Conservation (phyloP, 2,888 invertebrate genomes). For the Tineola bisselliella region DNA sequence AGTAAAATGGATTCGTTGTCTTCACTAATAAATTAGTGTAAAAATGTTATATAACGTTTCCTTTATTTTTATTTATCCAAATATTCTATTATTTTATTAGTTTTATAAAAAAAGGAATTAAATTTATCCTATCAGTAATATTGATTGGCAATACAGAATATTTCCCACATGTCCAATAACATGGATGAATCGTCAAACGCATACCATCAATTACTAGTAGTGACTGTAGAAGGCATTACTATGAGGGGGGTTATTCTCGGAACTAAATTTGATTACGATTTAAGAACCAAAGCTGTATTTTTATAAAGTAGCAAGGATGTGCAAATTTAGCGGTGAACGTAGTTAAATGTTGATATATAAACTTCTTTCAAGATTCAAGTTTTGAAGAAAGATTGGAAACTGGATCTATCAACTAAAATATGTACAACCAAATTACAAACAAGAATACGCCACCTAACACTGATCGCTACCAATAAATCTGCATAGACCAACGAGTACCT, state of each 20-base stretch:
- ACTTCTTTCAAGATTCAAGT: too few relatives aligned
- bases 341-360: too few relatives aligned
- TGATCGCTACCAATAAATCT: slow-evolving; percentile 1
- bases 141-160: background rate
- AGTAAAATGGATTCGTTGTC: too few relatives aligned
- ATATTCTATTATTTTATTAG: too few relatives aligned
- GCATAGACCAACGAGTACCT: background rate
- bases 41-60: too few relatives aligned
- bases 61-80: too few relatives aligned
- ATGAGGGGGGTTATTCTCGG: background rate
- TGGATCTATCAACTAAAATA: too few relatives aligned
- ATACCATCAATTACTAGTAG: background rate
- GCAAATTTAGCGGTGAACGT: too few relatives aligned
- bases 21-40: too few relatives aligned
- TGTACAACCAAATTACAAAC: background rate
- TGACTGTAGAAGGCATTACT: background rate
- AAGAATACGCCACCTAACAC: background rate
- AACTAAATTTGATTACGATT: background rate
- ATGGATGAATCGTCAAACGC: slow-evolving; percentile 8
- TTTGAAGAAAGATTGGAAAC: too few relatives aligned
- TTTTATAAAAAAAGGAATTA: background rate
- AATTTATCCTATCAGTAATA: background rate
- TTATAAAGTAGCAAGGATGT: too few relatives aligned
- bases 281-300: too few relatives aligned
- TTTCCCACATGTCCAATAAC: slow-evolving; percentile 6